Conservation (phyloP, 2,888 invertebrate genomes). For the Aproaerema taeniolella region DNA sequence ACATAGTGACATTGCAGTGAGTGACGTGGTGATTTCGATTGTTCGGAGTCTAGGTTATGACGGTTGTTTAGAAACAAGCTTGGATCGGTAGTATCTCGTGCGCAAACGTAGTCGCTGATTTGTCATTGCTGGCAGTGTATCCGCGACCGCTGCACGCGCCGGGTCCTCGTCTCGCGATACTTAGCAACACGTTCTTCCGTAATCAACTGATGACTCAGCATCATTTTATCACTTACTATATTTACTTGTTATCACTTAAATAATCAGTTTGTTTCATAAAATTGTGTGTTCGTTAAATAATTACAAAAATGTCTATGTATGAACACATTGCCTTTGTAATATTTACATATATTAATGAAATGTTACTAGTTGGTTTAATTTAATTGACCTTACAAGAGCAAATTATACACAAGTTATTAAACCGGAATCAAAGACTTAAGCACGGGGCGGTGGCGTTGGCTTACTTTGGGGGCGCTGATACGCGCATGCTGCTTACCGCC, state of each 20-base stretch:
- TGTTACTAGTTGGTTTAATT: too few species aligned
- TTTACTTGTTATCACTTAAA: too few species aligned
- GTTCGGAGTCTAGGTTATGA: slow-evolving; percentile 39
- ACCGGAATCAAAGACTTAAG: too few species aligned
- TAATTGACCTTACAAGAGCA: too few species aligned
- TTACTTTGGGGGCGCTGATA: slow-evolving; percentile 48
- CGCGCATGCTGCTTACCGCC: slow-evolving; percentile 64
- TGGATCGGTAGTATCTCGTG: slow-evolving; percentile 28
- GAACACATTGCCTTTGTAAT: too few species aligned
- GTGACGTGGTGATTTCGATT: slow-evolving; percentile 43
- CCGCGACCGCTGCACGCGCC: slow-evolving; percentile 53
- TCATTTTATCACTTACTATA: too few species aligned
- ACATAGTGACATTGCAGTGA: slow-evolving; percentile 32
- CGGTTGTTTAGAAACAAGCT: slow-evolving; percentile 43
- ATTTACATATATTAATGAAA: too few species aligned
- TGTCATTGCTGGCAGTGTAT: slow-evolving; percentile 51
- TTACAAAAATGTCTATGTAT: too few species aligned
- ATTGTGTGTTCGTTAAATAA: too few species aligned
- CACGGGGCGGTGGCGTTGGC: slow-evolving; percentile 51
- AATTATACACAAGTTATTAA: too few species aligned
- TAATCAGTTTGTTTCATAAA: too few species aligned
- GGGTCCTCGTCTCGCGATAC: slow-evolving; percentile 32
- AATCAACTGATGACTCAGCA: slow-evolving; percentile 9
- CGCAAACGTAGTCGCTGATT: slow-evolving; percentile 16
- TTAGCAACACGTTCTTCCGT: slow-evolving; percentile 19